Base-by-base conservation (phyloP, 2,888 invertebrate species). In the Drosophila differens region DNA sequence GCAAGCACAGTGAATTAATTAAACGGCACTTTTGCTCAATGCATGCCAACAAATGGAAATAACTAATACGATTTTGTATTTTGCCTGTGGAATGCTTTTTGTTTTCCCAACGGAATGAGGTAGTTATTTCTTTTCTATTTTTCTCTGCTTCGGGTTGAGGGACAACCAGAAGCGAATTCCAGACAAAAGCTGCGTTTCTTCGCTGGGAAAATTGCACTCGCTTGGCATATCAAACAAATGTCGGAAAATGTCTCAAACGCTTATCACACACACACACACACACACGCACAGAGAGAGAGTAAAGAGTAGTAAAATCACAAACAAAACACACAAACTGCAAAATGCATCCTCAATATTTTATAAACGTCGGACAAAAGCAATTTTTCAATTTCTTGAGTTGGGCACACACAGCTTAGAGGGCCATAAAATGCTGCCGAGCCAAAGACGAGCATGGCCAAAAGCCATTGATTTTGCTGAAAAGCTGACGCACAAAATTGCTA, bases 361-460 rank as follows among this genome's bases (percentile, higher is more conserved):
- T 76, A 76, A 83, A 68, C 82, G 68, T 63, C 82, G 76, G 85
- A 84, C 81, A 74, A 89, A 85, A 78, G 89, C 90, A 83, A 85
- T 86, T 90, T 86, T 90, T 90, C 86, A 90, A 90, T 86, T 85
- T 86, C 76, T 57, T 51, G 54, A 63, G 16, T 25, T 47, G 47
- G 16, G 25, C 60, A 73, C 73, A 73, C 66, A 81, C 82, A 82
- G 89, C 84, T 89, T 76, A 89, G 84, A 87, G 68, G 74, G 80
- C 88, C 73, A 85, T 84, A 82, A 85, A 84, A 79, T 53, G 55
- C 62, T 49, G 72, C 6, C 68, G 79, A 68, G 79, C 58, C 44
- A 54, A 39, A 53, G 54, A 57, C 57, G 37, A 39, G 30, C 33
- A 62, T 63, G 54, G 44, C 41, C 47, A 69, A 70, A 60, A 30